Percentiles rank a stretch among this genome's conserved stretches.
These are phyloP conservation scores for Salarias fasciatus DNA, from an alignment of 2,797 vertebrate species.

Conservation along the genomic window DNA sequence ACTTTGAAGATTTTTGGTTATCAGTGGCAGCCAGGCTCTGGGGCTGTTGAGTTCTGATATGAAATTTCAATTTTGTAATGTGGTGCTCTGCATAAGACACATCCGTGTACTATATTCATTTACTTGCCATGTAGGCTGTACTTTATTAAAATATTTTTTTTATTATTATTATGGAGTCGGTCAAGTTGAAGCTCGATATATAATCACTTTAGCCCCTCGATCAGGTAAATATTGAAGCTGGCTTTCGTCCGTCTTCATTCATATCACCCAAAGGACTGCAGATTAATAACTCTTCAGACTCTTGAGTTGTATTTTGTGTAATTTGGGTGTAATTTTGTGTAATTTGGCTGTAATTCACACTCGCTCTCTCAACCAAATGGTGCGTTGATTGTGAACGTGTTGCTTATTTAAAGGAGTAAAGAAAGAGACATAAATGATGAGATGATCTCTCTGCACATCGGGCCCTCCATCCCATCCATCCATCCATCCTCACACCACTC, in stretches of 20 bases:
- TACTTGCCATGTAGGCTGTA: conserved; percentile 19
- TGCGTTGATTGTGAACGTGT: neutral
- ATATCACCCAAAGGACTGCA: neutral
- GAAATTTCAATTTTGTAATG: conserved; percentile 43
- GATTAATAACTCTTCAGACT: neutral
- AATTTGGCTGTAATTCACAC: no score
- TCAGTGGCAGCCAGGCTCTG: conserved; percentile 60
- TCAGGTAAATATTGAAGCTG: neutral
- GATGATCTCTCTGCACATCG: conserved; percentile 11
- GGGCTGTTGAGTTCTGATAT: conserved; percentile 50
- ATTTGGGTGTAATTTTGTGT: neutral
- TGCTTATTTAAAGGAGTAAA: conserved; percentile 32
- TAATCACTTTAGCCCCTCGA: neutral
- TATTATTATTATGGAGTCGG: conserved; percentile 7
- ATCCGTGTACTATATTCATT: conserved; percentile 25
- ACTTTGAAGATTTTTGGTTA: conserved; percentile 68
- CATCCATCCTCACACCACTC: conserved; percentile 20
- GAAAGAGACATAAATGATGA: conserved; percentile 39
- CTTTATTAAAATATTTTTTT: conserved; percentile 11
- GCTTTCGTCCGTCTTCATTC: conserved; percentile 5
- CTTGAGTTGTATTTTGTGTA: neutral
- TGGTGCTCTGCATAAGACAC: conserved; percentile 25
- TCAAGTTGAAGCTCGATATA: conserved; percentile 19
- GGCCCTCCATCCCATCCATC: conserved; percentile 21
- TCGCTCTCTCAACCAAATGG: neutral